Conservation (phyloP, 2,888 invertebrate genomes). For the Teleogryllus oceanicus region DNA sequence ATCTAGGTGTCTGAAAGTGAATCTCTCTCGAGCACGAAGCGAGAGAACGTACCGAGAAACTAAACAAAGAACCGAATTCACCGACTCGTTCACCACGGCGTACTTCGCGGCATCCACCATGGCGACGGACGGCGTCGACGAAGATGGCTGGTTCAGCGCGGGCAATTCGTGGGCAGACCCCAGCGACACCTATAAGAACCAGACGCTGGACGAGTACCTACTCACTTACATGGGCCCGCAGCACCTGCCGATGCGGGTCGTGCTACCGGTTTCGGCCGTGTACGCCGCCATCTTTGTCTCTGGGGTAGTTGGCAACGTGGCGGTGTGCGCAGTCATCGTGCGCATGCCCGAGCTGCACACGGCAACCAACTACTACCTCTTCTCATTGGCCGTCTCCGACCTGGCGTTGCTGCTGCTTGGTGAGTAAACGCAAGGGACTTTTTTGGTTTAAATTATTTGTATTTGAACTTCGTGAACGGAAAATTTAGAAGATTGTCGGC, state of each 20-base stretch:
- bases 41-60: too few species aligned
- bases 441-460: too few species aligned
- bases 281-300: conserved; percentile 76
- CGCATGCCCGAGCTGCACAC: conserved; percentile 80
- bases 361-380: conserved; percentile 87
- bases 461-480: too few species aligned
- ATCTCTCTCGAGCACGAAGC: too few species aligned
- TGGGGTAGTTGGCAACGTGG: conserved; percentile 77
- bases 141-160: too few species aligned
- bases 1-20: too few species aligned
- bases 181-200: background rate
- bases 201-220: conserved; percentile 57
- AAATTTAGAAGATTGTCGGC: too few species aligned
- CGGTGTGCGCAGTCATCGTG: conserved; percentile 81
- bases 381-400: conserved; percentile 84
- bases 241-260: conserved; percentile 54
- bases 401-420: conserved; percentile 75
- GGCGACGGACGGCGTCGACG: too few species aligned
- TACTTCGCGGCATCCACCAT: too few species aligned
- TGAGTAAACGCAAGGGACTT: conserved; percentile 50
- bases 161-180: background rate
- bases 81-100: too few species aligned
- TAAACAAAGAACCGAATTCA: too few species aligned
- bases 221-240: conserved; percentile 60
- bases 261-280: conserved; percentile 60